phyloP scores from a whole-genome alignment of 2,888 invertebrate genomes.

The Eupelmus urozonus region DNA sequence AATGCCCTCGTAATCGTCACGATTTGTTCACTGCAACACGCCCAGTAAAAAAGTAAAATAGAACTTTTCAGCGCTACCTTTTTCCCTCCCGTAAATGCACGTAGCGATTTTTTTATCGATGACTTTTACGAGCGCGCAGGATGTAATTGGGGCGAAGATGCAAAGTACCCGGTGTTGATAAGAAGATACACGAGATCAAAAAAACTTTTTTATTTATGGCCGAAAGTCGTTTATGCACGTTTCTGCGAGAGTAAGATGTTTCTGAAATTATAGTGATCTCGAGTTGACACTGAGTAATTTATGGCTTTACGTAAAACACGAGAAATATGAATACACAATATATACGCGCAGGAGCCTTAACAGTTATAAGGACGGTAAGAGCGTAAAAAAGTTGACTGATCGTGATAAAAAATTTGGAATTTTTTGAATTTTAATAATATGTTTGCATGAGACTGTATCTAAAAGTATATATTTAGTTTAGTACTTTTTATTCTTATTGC shows the following conservation, averaged over 20 bases:
- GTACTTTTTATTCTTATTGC: too few species aligned
- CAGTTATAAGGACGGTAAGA: too few species aligned
- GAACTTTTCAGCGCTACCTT: not conserved
- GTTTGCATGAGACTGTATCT: too few species aligned
- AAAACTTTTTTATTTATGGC: constrained; percentile 3
- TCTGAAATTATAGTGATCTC: constrained; percentile 24
- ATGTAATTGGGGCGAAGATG: not conserved
- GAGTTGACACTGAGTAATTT: constrained; percentile 15
- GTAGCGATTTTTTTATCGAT: constrained; percentile 2
- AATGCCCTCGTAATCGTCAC: too few species aligned
- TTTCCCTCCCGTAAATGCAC: not conserved
- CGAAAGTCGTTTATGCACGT: not conserved
- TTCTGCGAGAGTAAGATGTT: constrained; percentile 1
- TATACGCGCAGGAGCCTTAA: too few species aligned
- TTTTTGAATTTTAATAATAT: too few species aligned
- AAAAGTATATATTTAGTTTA: too few species aligned
- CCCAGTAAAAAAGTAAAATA: not conserved
- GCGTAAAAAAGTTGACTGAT: too few species aligned
- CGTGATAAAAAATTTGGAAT: too few species aligned
- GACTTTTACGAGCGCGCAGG: not conserved
- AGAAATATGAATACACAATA: not conserved
- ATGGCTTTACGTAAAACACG: constrained; percentile 12
- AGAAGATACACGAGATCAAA: not conserved
- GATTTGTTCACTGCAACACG: too few species aligned
- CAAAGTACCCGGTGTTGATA: not conserved